phyloP scores from a whole-genome alignment of 2,113 vertebrate genomes.

The Cebus imitator region DNA sequence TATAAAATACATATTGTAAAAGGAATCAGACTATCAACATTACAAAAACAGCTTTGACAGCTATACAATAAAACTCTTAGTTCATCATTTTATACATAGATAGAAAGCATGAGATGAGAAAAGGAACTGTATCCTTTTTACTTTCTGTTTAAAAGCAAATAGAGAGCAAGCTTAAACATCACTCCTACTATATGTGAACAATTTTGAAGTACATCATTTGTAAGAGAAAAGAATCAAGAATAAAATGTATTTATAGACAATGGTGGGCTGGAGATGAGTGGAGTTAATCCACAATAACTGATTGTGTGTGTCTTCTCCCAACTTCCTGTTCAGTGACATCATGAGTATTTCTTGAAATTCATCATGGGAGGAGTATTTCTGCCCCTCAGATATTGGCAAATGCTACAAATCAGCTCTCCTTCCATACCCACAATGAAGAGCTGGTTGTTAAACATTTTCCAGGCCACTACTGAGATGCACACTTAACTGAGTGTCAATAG shows the following conservation, averaged over 20 bases:
- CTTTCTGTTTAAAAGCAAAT: neutral
- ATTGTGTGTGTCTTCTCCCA: neutral
- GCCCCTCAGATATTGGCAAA: neutral
- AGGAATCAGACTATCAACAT: conserved; percentile 27
- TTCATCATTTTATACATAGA: neutral
- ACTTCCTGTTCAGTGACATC: neutral
- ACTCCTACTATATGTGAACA: neutral
- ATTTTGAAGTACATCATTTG: neutral
- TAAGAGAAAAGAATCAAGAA: conserved; percentile 18
- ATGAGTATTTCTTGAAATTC: neutral
- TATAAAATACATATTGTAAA: neutral
- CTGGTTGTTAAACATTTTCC: neutral
- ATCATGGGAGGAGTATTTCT: neutral
- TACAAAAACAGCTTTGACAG: neutral
- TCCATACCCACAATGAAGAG: neutral
- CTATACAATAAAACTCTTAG: neutral
- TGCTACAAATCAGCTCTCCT: neutral
- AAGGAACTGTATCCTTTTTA: neutral
- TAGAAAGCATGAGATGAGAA: neutral
- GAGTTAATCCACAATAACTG: neutral
- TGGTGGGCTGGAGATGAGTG: neutral
- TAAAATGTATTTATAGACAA: neutral
- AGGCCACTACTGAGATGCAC: neutral
- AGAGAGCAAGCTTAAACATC: conserved; percentile 3
- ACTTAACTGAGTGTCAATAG: neutral